Evolutionary conservation across 1,140 invertebrate genomes (phyloP).

Genomic region (Tetranychus cinnabarinus): DNA sequence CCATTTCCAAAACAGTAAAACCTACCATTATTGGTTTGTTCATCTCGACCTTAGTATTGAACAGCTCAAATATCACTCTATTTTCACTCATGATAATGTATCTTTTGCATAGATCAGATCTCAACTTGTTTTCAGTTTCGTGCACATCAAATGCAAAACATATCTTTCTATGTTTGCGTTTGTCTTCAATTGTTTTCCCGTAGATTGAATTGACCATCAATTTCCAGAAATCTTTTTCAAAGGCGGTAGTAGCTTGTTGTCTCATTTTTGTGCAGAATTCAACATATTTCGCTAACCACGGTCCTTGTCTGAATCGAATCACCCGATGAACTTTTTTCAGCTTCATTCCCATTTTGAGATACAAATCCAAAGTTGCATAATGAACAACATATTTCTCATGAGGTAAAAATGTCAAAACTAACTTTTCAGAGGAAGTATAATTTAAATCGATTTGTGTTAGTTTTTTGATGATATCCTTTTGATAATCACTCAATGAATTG

Average conservation of each 20-base stretch:
- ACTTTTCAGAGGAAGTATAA: neutral
- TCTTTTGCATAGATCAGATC: too few species aligned
- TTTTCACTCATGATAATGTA: too few species aligned
- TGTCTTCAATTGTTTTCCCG: conserved; percentile 27
- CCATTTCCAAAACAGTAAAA: conserved; percentile 14
- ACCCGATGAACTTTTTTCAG: conserved; percentile 24
- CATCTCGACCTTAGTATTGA: conserved; percentile 11
- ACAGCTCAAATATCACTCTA: conserved; percentile 11
- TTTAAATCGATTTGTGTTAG: neutral
- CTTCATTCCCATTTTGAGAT: conserved; percentile 14
- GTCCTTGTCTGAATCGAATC: conserved; percentile 24
- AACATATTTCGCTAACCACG: conserved; percentile 24
- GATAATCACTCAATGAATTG: neutral
- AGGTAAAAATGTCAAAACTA: conserved; percentile 4
- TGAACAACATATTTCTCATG: conserved; percentile 25
- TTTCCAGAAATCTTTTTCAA: conserved; percentile 18
- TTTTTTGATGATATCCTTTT: neutral
- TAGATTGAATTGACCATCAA: conserved; percentile 25
- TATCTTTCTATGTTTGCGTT: conserved; percentile 16
- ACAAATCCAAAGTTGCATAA: conserved; percentile 26
- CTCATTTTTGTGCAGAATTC: conserved; percentile 21
- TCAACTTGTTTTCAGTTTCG: too few species aligned
- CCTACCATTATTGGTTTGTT: conserved; percentile 17
- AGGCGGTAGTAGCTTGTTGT: conserved; percentile 14
- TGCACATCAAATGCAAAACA: too few species aligned